phyloP scores from a whole-genome alignment of 2,888 invertebrate species.

The Trichopria drosophilae region DNA sequence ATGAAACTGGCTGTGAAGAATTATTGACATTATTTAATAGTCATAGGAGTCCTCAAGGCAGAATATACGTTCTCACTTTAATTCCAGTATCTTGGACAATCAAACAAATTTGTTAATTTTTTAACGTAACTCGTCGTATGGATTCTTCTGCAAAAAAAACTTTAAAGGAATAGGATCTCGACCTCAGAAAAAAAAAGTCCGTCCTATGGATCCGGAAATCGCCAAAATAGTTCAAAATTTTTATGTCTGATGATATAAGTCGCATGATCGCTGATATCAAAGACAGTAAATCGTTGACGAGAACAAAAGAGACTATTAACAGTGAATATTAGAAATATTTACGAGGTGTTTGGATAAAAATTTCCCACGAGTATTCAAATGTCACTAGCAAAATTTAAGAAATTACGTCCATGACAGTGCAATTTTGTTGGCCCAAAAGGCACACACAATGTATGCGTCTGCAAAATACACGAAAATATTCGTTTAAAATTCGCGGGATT shows the following conservation, averaged over 20 bases:
- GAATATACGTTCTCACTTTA: neutral
- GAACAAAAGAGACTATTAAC: slow-evolving; percentile 19
- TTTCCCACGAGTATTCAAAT: slow-evolving; percentile 17
- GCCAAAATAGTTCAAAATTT: slow-evolving; percentile 3
- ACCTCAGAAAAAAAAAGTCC: slow-evolving; percentile 10
- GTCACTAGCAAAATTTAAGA: slow-evolving; percentile 18
- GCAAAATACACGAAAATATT: slow-evolving; percentile 17
- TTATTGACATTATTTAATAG: neutral
- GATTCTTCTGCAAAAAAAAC: slow-evolving; percentile 3
- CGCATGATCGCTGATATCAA: slow-evolving; percentile 11
- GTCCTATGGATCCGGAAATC: slow-evolving; percentile 3
- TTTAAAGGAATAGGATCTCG: slow-evolving; percentile 4
- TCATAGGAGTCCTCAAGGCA: neutral
- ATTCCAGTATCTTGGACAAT: slow-evolving; percentile 4
- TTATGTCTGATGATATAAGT: slow-evolving; percentile 15
- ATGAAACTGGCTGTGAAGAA: neutral
- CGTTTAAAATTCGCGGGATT: slow-evolving; percentile 9
- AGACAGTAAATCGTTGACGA: slow-evolving; percentile 7
- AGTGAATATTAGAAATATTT: slow-evolving; percentile 7
- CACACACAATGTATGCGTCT: slow-evolving; percentile 8
- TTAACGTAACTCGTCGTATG: slow-evolving; percentile 8
- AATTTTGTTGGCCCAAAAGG: slow-evolving; percentile 17
- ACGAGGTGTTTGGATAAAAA: slow-evolving; percentile 11
- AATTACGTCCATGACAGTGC: slow-evolving; percentile 18
- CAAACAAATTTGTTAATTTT: slow-evolving; percentile 9